Evolutionary conservation across 2,797 vertebrate genomes (phyloP).

Genomic region (Psittacula derbiana): DNA sequence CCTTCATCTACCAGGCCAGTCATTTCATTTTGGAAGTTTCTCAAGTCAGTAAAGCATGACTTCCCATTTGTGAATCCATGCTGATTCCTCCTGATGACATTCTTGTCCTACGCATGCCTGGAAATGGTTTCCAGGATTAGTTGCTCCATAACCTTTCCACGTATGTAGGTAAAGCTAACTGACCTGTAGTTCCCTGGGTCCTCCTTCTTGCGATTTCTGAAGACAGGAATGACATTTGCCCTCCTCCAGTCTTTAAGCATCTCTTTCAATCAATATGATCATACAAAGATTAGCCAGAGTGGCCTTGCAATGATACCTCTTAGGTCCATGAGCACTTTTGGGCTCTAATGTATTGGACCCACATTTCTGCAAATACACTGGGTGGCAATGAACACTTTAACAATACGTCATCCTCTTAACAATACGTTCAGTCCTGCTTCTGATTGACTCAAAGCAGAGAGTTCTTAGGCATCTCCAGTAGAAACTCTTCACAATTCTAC

Average conservation of each 20-base stretch:
- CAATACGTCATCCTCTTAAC: background rate
- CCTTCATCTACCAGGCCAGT: background rate
- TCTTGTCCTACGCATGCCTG: background rate
- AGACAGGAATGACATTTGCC: background rate
- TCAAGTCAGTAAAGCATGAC: background rate
- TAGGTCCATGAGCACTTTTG: background rate
- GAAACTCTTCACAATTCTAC: background rate
- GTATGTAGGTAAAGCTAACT: background rate
- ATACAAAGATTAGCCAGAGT: background rate
- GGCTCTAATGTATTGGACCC: background rate
- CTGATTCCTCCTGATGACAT: background rate
- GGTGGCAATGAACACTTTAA: background rate
- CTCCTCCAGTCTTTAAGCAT: background rate
- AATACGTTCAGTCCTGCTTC: background rate
- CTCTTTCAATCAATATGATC: background rate
- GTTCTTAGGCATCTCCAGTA: background rate
- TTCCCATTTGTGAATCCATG: background rate
- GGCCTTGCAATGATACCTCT: background rate
- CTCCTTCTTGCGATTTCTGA: background rate
- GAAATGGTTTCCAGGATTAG: background rate
- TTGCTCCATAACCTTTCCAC: background rate
- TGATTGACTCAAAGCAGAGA: background rate
- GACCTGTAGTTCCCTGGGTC: background rate
- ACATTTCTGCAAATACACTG: background rate
- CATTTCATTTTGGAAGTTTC: background rate